Base-by-base conservation (phyloP, 2,113 vertebrate species). In the Oreocharis arfaki region DNA sequence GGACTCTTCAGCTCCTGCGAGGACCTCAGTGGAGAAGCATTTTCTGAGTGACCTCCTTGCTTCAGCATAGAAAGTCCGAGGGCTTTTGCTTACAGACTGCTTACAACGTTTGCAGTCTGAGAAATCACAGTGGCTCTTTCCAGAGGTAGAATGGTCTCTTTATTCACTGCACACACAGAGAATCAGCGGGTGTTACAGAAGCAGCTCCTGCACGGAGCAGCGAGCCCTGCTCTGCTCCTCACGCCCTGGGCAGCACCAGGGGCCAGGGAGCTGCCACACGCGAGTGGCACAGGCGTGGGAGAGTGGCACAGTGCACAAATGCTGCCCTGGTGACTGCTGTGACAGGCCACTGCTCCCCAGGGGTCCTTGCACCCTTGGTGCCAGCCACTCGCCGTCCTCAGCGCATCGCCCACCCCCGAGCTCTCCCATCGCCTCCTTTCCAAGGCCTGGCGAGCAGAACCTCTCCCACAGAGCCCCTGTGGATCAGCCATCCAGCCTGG, bases 131-230 rank as follows among this genome's bases (percentile, higher is more conserved):
- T 47, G 94, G 92, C 67, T 90, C 86, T 92, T 93, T 35, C 84
- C 76, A 95, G 97, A 98, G 97, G 97, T 97, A 98, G 97, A 98
- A 92, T 39, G 90, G 94, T 97, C 80, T 96, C 90, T 97, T 97
- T 96, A 95, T 91, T 97, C 97, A 97, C 97, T 64, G 95, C 97
- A 98, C 95, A 97, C 82, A 47, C 68, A 93, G 61, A 95, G 84
- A 94, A 69, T 61, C 55, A 19, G 28, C 18, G 7, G 84, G 46
- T 71, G 52, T 80, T 93, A 94, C 91, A 92, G 47, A 74, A 93
- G 7, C 79, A 86, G 92, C 89, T 92, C 74, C 68, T 69, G 84
- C 82, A 61, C 67, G 33, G 73, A 32, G 88, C 83, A 75, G 49
- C 1, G 8, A 89, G 50, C 76, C 44, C 67, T n/a, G 87, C 71